Conservation (phyloP, 2,888 invertebrate genomes). For the Nudaria mundana region DNA sequence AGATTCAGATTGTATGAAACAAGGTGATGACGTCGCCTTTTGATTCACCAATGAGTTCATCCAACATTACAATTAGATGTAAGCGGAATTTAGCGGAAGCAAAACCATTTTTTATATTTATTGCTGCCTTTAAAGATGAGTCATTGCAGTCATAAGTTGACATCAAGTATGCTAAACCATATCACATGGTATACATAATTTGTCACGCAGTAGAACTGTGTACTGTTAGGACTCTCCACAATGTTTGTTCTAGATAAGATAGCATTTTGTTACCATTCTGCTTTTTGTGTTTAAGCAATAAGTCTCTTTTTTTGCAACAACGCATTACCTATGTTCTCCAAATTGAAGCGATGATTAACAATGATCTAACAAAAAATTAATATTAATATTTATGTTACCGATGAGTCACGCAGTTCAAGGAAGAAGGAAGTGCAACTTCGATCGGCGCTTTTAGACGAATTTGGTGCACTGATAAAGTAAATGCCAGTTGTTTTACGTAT, state of each 20-base stretch:
- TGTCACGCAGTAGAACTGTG: too few relatives aligned
- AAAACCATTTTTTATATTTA: too few relatives aligned
- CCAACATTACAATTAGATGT: background rate
- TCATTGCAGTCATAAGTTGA: background rate
- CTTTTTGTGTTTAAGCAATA: too few relatives aligned
- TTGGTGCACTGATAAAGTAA: background rate
- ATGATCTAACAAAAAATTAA: constrained; percentile 3
- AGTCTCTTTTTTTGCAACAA: too few relatives aligned
- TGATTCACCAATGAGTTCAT: constrained; percentile 2
- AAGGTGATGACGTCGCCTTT: constrained; percentile 15
- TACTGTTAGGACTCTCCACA: too few relatives aligned
- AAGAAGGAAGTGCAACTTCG: constrained; percentile 35
- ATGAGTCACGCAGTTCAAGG: constrained; percentile 33
- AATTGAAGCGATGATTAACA: too few relatives aligned
- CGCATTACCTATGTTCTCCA: too few relatives aligned
- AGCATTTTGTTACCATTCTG: constrained; percentile 9
- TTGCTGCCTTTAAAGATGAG: background rate
- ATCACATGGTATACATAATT: too few relatives aligned
- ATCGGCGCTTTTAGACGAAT: constrained; percentile 10
- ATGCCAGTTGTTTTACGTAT: too few relatives aligned
- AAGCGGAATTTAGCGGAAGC: too few relatives aligned
- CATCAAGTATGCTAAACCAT: background rate
- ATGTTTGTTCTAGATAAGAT: constrained; percentile 21
- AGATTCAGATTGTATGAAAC: constrained; percentile 19
- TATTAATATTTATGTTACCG: too few relatives aligned